Base-by-base conservation (phyloP, 2,797 vertebrate genomes). In the Schizopygopsis malacanthus region DNA sequence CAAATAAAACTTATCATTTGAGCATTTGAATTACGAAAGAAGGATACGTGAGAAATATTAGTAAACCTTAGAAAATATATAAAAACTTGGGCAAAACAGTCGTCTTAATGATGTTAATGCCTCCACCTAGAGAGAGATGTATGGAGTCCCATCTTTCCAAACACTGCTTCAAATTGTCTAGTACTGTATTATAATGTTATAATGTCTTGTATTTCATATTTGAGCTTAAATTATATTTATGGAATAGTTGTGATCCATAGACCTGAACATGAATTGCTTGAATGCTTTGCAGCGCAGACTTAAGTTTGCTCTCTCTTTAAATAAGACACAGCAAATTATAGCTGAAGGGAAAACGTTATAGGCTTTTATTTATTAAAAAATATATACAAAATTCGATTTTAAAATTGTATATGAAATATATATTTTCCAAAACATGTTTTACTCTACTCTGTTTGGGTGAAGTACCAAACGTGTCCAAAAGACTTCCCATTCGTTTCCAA, bases 51-150 rank as follows among this genome's bases (percentile, higher is more conserved):
- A 84, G 16, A 63, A 76, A 77, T n/a, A 77, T 25, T 77, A 43
- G 56, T 13, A 83, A 22, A 28, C 28, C 28, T 28, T 28, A 28
- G 28, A 28, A 28, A 28, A 83, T 75, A 11, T 37, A 77, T 50
- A 52, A 50, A 65, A 75, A 84, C 75, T 25, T 75, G 47, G 71
- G 8, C 41, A 10, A 43, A 43, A 43, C 41, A 43, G 41, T 43
- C 41, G 10, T 43, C 41, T 43, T 43, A 9, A 41, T 41, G 7
- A 41, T 41, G 25, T 80, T 72, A 33, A 85, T 80, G 20, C 75
- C 41, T 37, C 84, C 76, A 13, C 45, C 47, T 52, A 79, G 67
- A 13, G 76, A 84, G 4, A 86, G 79, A 22, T 79, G 79, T 33
- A 82, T 43, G 10, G 43, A 47, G 15, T 47, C n/a, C 79, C 85